Evolutionary conservation across 2,888 invertebrate genomes (phyloP), one percentile per base, ranked within the genome.

Genomic region (Cheilosia vernalis): DNA sequence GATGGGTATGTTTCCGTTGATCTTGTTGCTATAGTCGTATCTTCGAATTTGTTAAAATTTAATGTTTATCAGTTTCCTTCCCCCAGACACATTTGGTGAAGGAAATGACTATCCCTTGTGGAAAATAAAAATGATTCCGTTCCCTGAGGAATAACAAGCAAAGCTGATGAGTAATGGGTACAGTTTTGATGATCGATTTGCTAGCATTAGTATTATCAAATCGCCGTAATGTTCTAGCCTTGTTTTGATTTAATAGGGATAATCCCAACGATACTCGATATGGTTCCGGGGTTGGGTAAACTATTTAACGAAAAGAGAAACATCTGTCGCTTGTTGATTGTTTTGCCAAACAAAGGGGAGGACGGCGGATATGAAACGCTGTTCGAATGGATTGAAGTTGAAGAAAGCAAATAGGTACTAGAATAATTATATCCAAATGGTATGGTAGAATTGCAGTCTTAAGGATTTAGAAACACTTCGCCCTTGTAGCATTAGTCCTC

Each of bases 261-360:
- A 70, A 70, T 76, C 70, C 42, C 42, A 58, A 56, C 51, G 63
- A 55, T 64, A 30, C 37, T 17, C 17, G 17, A 33, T 33, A 10
- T 9, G 10, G 13, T 6, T 49, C 10, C 21, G 10, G 49, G 63
- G 27, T 27, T 33, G 47, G 27, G 30, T 30, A 56, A 78, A 70
- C 63, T 79, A 42, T 72, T 74, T 47, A 15, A 24, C 19, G 17
- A 47, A 47, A 63, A 17, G 33, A 37, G 49, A 15, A 81, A 63
- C 81, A 81, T 76, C 81, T 82, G 81, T 70, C 64, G 27, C 15
- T 70, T 60, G 63, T 69, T 70, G 66, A 82, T 82, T 77, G 70
- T 37, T 27, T 64, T 47, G 7, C 30, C 55, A 70, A 70, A 56
- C 61, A 56, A 55, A 30, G 10, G 33, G 24, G 53, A 55, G 13